Base-by-base conservation (phyloP, 2,888 invertebrate species). In the Drosophila eohydei region DNA sequence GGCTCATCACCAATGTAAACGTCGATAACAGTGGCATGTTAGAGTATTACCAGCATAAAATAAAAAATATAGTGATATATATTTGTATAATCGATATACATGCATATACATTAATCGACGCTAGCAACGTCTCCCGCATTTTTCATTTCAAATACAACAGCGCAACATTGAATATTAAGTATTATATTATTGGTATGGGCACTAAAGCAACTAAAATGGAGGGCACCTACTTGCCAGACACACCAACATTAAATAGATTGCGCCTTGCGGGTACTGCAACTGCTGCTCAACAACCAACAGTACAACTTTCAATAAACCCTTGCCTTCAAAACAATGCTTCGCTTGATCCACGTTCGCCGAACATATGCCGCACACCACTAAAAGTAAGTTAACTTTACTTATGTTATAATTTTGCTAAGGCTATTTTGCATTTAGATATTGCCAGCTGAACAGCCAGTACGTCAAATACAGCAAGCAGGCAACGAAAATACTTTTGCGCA, bases 281-380 rank as follows among this genome's bases (percentile, higher is more conserved):
- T 9, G 14, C 57, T n/a, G 54, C 8, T 1, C 66, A 61, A 16
- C 65, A 56, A 6, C 21, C 55, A 9, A 62, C 59, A 9, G 62
- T 72, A 1, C 73, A 80, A 44, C 66, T 77, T 54, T 56, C 62
- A 2, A 62, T 60, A 2, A 73, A 70, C 4, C 78, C 81, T 30
- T 38, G 6, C 12, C 52, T 65, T 2, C 80, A 78, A 1, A 66
- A 64, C 12, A 82, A 69, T 52, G 69, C 67, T 12, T 16, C 70
- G 11, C 71, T 83, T 0, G 92, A 92, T 80, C 92, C 92, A 3
- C 88, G 92, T 41, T 92, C 92, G 0, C 92, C 92, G 3, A 88
- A 81, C 62, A 85, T 74, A 3, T 89, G 85, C 14, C 82, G 92
- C 3, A 92, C 92, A 0, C 92, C 92, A 0, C 55, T 92, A 1